Evolutionary conservation across 1,140 invertebrate genomes (phyloP).

Genomic region (Amyelois transitella): DNA sequence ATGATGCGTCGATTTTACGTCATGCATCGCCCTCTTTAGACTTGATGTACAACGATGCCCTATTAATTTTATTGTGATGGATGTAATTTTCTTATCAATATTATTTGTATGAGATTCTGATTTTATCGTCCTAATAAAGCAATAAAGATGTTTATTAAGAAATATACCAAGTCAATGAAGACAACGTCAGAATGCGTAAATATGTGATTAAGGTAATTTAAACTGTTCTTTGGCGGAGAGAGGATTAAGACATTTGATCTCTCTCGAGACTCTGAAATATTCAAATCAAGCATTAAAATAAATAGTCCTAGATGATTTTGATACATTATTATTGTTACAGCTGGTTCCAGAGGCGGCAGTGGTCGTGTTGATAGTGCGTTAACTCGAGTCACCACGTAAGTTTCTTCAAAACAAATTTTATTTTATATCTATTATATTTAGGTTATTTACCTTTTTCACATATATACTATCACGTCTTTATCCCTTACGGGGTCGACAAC

Average conservation of each 20-base stretch:
- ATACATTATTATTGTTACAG: slow-evolving; percentile 2
- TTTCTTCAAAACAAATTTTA: neutral
- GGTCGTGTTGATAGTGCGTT: slow-evolving; percentile 12
- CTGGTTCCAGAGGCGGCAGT: slow-evolving; percentile 14
- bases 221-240: too few species aligned
- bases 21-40: neutral
- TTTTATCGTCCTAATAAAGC: neutral
- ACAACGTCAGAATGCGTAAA: too few species aligned
- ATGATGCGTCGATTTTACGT: neutral
- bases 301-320: too few species aligned
- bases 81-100: neutral
- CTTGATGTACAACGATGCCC: neutral
- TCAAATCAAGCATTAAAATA: too few species aligned
- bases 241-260: neutral
- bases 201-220: too few species aligned
- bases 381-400: slow-evolving; percentile 15
- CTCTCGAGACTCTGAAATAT: too few species aligned
- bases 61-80: neutral
- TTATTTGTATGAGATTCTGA: neutral
- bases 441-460: too few species aligned
- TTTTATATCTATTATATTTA: too few species aligned
- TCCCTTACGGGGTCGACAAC: too few species aligned
- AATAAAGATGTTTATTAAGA: too few species aligned
- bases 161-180: too few species aligned
- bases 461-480: too few species aligned